Conservation (phyloP, 2,888 invertebrate species). For the Ectobius pallidus region DNA sequence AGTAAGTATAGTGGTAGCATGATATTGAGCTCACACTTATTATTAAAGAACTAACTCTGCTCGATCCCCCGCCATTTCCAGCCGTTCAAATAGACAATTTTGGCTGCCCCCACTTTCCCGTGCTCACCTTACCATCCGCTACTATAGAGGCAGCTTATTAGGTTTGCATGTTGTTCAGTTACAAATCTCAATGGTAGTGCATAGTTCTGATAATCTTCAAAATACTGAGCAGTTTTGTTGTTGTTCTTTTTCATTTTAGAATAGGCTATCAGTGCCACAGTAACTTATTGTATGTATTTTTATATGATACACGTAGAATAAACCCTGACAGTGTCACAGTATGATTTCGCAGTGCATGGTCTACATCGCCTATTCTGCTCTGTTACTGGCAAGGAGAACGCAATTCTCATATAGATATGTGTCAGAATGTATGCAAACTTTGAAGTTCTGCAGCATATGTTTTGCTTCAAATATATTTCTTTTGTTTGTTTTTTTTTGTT, state of each 20-base stretch:
- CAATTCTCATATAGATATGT: no score
- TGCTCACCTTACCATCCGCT: slow-evolving; percentile 21
- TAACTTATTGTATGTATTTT: slow-evolving; percentile 1
- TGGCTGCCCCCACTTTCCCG: slow-evolving; percentile 8
- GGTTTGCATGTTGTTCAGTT: slow-evolving; percentile 3
- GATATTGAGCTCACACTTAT: slow-evolving; percentile 22
- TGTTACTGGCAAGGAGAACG: no score
- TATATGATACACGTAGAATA: slow-evolving; percentile 18
- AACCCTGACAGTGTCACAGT: slow-evolving; percentile 26
- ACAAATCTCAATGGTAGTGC: slow-evolving; percentile 16
- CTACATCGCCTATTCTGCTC: no score
- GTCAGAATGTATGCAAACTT: no score
- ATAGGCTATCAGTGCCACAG: slow-evolving; percentile 16
- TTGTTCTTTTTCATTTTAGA: slow-evolving; percentile 3
- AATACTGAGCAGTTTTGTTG: neutral
- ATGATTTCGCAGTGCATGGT: no score
- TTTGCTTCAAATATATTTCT: neutral
- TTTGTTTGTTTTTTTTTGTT: neutral
- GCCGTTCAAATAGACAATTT: slow-evolving; percentile 29
- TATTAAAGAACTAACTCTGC: slow-evolving; percentile 29
- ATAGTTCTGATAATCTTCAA: neutral
- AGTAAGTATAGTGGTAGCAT: slow-evolving; percentile 52
- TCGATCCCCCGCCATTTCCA: slow-evolving; percentile 27
- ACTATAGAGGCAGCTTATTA: slow-evolving; percentile 19
- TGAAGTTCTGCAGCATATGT: neutral